These are phyloP conservation scores for Psittacula echo DNA, from an alignment of 2,797 vertebrate species.

Conservation along the genomic window DNA sequence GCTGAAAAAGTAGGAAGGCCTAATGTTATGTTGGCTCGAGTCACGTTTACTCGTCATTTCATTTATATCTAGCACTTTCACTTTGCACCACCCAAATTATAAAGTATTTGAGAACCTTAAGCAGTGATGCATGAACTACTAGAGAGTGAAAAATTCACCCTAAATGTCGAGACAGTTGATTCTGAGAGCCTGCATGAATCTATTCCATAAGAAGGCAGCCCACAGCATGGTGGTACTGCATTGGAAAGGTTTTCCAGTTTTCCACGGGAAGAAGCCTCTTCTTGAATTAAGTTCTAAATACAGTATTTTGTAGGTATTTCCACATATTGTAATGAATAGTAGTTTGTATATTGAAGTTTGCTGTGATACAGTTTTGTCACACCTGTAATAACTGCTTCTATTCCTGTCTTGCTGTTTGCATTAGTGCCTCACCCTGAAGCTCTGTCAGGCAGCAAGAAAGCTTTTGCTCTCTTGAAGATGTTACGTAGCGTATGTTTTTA, in stretches of 20 bases:
- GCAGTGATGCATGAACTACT: background rate
- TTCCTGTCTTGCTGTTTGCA: background rate
- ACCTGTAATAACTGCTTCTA: background rate
- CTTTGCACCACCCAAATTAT: background rate
- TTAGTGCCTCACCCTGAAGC: background rate
- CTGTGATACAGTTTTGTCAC: background rate
- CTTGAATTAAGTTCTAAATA: background rate
- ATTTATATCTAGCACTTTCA: background rate
- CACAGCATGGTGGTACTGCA: background rate
- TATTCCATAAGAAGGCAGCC: background rate
- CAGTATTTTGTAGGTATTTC: background rate
- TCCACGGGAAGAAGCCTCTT: background rate
- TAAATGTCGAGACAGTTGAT: background rate
- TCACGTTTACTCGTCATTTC: background rate
- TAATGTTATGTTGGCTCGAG: background rate
- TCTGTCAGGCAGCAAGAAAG: background rate
- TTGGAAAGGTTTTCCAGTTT: background rate
- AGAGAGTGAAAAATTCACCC: background rate
- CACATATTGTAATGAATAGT: background rate
- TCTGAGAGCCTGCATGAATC: background rate
- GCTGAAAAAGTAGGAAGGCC: background rate
- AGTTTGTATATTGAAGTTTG: background rate
- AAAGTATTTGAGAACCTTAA: background rate
- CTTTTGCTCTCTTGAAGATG: background rate
- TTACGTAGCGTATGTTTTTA: background rate